A percentile compares a stretch with the other conserved stretches of the same genome.
These are phyloP conservation scores for Chrysopilus asiliformis DNA, from an alignment of 2,888 invertebrate genomes.

Conservation along the genomic window DNA sequence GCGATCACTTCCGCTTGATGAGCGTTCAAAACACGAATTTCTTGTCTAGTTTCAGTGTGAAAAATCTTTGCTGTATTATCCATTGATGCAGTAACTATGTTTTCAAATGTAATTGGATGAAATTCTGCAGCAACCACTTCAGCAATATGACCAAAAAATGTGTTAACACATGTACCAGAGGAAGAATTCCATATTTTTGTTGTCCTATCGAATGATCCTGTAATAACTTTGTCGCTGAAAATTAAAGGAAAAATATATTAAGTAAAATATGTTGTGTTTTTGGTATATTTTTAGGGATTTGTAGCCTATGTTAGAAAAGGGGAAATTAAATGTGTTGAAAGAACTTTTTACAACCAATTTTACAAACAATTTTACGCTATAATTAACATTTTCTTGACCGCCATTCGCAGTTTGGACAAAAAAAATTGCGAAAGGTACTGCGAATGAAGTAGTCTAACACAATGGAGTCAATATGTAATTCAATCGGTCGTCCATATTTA, in stretches of 20 bases:
- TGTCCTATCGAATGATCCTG: slow-evolving; percentile 70
- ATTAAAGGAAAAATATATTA: slow-evolving; percentile 1
- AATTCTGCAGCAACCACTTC: slow-evolving; percentile 62
- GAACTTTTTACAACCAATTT: too few species aligned
- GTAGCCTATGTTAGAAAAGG: too few species aligned
- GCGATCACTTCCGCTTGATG: slow-evolving; percentile 67
- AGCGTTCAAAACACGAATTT: slow-evolving; percentile 45
- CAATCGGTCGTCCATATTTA: too few species aligned
- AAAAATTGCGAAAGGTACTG: too few species aligned
- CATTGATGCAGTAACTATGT: slow-evolving; percentile 62
- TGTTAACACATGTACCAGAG: slow-evolving; percentile 50
- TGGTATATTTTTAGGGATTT: too few species aligned
- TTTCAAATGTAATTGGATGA: slow-evolving; percentile 45
- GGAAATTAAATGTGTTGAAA: too few species aligned
- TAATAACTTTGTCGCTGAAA: slow-evolving; percentile 54
- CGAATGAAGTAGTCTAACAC: too few species aligned
- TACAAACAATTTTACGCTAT: too few species aligned
- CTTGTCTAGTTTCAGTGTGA: slow-evolving; percentile 51
- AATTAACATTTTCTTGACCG: too few species aligned
- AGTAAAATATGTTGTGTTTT: too few species aligned
- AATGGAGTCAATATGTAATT: too few species aligned
- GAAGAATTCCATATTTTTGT: slow-evolving; percentile 59
- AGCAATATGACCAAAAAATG: slow-evolving; percentile 59
- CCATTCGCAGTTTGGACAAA: too few species aligned
- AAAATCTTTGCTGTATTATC: slow-evolving; percentile 60